Evolutionary conservation across 2,797 vertebrate species (phyloP), one percentile per base, ranked within the genome.

Genomic region (Furcifer pardalis): DNA sequence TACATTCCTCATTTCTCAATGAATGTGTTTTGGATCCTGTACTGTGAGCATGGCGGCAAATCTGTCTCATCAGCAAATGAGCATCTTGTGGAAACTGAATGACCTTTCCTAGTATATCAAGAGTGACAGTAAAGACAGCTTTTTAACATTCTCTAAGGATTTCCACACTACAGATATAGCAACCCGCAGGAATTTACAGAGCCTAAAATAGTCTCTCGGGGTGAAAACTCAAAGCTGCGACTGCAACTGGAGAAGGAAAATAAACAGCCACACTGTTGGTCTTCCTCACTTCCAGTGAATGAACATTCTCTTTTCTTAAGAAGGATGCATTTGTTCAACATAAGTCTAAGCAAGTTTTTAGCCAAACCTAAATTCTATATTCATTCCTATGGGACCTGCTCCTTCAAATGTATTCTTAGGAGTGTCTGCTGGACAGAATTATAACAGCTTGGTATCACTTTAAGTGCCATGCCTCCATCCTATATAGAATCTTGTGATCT

Each of bases 31-130:
- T 27, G 21, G 3, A 40, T 25, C 44, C n/a, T 63, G 19, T 30
- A 12, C 46, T 56, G 27, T 66, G 1, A 1, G 8, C 32, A 40
- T 25, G 5, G 74, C 44, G 42, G 37, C 76, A 19, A 60, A 52
- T 56, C 66, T 1, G 44, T 1, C 0, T 3, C 49, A 63, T 52
- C 13, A 10, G 21, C 75, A 62, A 52, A 75, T 62, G 0, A 19
- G 52, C 19, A 15, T 0, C 25, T 71, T 72, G 71, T 0, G 1
- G 37, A 1, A 0, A 0, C 17, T 56, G 1, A 44, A 65, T 65
- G 82, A 37, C 19, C 30, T 0, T 1, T 0, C 0, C 1, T 4
- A 2, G 60, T 37, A 0, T 0, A 30, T n/a, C 40, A 59, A 23
- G 19, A 5, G 69, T 4, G 0, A 56, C 59, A 17, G 25, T 2